Conservation (phyloP, 2,888 invertebrate species). For the Lapara coniferarum region DNA sequence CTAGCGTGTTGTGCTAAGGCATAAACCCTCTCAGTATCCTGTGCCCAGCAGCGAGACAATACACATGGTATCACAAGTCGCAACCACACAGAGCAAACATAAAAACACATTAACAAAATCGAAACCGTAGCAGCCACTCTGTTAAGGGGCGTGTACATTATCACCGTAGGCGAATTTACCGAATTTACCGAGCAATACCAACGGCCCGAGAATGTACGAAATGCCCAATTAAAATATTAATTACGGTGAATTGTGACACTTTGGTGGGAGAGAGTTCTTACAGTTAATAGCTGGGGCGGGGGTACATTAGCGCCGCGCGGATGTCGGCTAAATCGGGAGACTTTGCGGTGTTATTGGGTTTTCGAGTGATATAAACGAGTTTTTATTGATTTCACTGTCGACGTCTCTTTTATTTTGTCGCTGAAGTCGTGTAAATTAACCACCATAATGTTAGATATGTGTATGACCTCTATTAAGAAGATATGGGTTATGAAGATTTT, state of each 20-base stretch:
- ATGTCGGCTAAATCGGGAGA: not conserved
- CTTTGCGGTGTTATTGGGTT: constrained; percentile 13
- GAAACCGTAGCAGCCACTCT: constrained; percentile 13
- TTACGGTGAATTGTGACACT: constrained; percentile 78
- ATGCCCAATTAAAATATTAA: constrained; percentile 84
- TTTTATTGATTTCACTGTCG: no score
- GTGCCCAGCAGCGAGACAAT: not conserved
- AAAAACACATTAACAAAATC: constrained; percentile 16
- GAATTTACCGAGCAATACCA: constrained; percentile 80
- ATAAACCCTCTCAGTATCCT: no score
- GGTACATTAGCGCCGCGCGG: constrained; percentile 12
- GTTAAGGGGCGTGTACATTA: constrained; percentile 27
- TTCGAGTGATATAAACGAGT: not conserved
- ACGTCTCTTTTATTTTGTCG: no score
- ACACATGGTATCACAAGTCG: not conserved
- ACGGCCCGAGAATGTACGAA: constrained; percentile 78
- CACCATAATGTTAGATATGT: no score
- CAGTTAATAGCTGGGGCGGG: constrained; percentile 56
- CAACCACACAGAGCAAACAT: not conserved
- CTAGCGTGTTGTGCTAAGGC: no score
- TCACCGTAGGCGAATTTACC: constrained; percentile 24
- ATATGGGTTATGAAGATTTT: no score
- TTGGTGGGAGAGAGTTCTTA: constrained; percentile 60
- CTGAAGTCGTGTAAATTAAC: no score
- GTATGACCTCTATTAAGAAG: no score